Evolutionary conservation across 92 coral and sea anemone species (phyloP).

Genomic region (Phenganax marumi): DNA sequence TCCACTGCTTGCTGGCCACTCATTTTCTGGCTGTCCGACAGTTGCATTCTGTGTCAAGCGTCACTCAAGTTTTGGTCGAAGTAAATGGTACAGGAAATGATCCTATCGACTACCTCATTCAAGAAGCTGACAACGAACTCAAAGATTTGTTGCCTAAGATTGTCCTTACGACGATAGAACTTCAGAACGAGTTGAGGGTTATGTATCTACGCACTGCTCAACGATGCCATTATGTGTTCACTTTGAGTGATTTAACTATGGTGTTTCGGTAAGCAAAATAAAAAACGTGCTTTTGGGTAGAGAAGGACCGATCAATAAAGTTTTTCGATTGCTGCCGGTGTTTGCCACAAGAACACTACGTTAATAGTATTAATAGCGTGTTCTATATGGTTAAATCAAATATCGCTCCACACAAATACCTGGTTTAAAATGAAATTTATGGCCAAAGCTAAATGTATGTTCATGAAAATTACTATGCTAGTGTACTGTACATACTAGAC

Average conservation of each 20-base stretch:
- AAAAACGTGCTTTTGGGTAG: not conserved
- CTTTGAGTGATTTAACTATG: slow-evolving; percentile 98
- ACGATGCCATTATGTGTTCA: slow-evolving; percentile 96
- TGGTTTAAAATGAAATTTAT: no score
- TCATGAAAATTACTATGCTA: no score
- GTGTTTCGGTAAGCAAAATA: slow-evolving; percentile 75
- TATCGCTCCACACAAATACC: no score
- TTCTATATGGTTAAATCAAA: no score
- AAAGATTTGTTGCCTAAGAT: slow-evolving; percentile 72
- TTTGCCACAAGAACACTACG: no score
- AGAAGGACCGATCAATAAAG: no score
- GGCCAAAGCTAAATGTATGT: no score
- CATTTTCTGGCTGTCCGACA: slow-evolving; percentile 70
- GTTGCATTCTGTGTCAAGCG: slow-evolving; percentile 58
- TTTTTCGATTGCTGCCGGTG: no score
- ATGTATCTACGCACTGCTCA: slow-evolving; percentile 95
- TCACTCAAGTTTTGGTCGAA: slow-evolving; percentile 71
- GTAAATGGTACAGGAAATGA: slow-evolving; percentile 28
- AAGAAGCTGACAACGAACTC: slow-evolving; percentile 68
- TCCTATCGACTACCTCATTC: slow-evolving; percentile 40
- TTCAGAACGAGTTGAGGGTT: slow-evolving; percentile 80
- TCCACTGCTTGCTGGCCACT: slow-evolving; percentile 83
- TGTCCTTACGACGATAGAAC: slow-evolving; percentile 75
- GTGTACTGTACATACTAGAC: no score
- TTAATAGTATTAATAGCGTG: no score